phyloP scores from a whole-genome alignment of 2,113 vertebrate genomes.

The Fulmarus glacialis region DNA sequence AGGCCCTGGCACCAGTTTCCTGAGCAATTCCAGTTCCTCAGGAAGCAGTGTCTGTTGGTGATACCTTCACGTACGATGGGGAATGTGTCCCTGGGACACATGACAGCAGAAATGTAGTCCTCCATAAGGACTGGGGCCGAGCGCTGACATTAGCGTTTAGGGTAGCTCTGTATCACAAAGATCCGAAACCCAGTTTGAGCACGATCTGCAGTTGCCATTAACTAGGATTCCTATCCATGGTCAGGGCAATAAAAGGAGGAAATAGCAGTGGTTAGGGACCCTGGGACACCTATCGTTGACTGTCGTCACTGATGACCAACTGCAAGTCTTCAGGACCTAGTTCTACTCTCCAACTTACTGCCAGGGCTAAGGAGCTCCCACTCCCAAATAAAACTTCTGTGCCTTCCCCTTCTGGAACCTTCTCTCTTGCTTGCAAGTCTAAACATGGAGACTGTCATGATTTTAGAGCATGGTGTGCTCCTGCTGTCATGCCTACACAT shows the following conservation, averaged over 20 bases:
- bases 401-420: neutral
- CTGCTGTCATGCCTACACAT: neutral
- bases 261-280: neutral
- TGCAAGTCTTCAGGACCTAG: neutral
- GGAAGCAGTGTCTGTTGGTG: neutral
- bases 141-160: rapidly evolving
- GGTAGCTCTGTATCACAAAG: neutral
- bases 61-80: rapidly evolving
- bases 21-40: neutral
- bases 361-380: neutral
- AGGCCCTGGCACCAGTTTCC: neutral
- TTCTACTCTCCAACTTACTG: neutral
- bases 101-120: neutral
- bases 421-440: neutral
- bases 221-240: neutral
- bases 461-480: neutral
- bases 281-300: neutral
- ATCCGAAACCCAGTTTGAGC: neutral
- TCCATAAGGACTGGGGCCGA: neutral
- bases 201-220: neutral
- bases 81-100: rapidly evolving
- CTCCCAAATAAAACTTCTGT: neutral
- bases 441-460: neutral
- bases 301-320: neutral
- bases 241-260: neutral